These are phyloP conservation scores for Catocala nupta DNA, from an alignment of 2,888 invertebrate genomes.

Conservation along the genomic window DNA sequence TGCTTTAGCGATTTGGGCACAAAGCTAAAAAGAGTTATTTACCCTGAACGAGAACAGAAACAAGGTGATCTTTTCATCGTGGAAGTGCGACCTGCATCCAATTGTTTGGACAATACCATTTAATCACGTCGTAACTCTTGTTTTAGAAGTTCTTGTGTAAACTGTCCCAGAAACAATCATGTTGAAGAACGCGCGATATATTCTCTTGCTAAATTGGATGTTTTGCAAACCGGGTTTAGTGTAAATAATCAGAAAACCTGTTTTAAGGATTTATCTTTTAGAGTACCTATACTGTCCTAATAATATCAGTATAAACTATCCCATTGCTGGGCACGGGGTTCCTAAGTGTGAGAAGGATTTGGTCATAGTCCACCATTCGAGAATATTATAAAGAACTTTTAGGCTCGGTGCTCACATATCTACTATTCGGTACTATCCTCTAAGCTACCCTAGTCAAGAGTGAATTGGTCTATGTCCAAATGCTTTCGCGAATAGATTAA, in stretches of 20 bases:
- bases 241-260: background rate
- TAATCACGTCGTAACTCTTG: slow-evolving; percentile 50
- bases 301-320: no score
- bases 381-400: no score
- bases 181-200: slow-evolving; percentile 26
- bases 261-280: background rate
- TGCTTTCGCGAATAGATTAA: no score
- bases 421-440: no score
- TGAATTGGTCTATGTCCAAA: no score
- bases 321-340: no score
- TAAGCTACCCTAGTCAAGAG: no score
- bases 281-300: no score
- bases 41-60: slow-evolving; percentile 8
- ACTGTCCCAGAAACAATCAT: slow-evolving; percentile 48
- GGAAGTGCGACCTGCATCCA: slow-evolving; percentile 34
- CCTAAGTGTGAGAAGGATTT: no score
- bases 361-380: no score
- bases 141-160: slow-evolving; percentile 50
- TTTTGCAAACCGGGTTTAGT: background rate
- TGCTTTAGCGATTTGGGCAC: background rate
- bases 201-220: slow-evolving; percentile 25
- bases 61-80: slow-evolving; percentile 15
- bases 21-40: slow-evolving; percentile 13
- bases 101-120: slow-evolving; percentile 48
- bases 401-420: no score